Evolutionary conservation across 1,140 invertebrate genomes (phyloP), one percentile per base, ranked within the genome.

Genomic region (Drosophila pseudoananassae): DNA sequence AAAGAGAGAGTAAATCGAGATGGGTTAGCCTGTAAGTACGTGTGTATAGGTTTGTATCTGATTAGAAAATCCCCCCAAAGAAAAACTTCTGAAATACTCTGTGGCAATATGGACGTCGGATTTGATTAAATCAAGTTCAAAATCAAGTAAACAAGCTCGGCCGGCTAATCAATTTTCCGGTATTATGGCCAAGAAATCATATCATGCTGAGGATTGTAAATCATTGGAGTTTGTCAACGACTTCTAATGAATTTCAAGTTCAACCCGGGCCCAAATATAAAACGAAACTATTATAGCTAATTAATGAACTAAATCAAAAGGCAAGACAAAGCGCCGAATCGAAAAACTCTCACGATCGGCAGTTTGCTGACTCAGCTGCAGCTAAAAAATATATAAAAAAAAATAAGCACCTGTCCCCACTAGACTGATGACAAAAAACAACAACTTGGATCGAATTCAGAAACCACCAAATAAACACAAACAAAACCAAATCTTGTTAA

Each of bases 291-390:
- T 72, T 72, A 72, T 60, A n/a, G 38, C 38, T 27, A 73, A 55
- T 73, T 63, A 63, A 54, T 73, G 33, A 73, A 73, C 54, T 63
- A 63, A 54, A 63, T 73, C 58, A 55, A 73, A 72, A 51, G 29
- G 7, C 43, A 72, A 73, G 33, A 55, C 46, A 76, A 68, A 55
- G 51, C 40, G 40, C 23, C 31, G 29, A 52, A 38, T 17, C 29
- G 40, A 76, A 73, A 84, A 77, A 87, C 81, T 84, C 81, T 87
- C 81, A 84, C 81, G 81, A 84, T 84, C 77, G 20, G 15, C 57
- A 38, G 40, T 43, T 14, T 38, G 78, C 76, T 87, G 78, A 82
- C 59, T 87, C 81, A 87, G 64, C 61, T 80, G 77, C 71, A 40
- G 52, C 51, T 31, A 12, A 38, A 45, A 36, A 56, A 9, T 31